A percentile compares a stretch with the other conserved stretches of the same genome.
Evolutionary conservation across 2,888 invertebrate genomes (phyloP).

Genomic region (Itoplectis maculator): DNA sequence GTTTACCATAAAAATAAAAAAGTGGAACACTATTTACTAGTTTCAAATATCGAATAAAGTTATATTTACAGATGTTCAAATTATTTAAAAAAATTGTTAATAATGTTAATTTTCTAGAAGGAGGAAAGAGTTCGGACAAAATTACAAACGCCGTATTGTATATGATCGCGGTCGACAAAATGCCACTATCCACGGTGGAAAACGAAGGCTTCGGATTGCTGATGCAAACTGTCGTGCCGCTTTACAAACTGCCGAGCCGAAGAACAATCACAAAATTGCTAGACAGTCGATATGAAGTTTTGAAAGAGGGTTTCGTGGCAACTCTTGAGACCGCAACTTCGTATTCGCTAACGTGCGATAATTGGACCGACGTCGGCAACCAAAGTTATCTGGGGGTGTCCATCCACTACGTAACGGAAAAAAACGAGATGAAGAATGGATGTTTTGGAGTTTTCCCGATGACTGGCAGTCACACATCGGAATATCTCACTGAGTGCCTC

Average conservation of each 20-base stretch:
- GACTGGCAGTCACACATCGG: constrained; percentile 64
- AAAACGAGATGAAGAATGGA: constrained; percentile 50
- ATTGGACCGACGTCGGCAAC: constrained; percentile 62
- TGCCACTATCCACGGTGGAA: constrained; percentile 65
- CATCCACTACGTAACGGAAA: constrained; percentile 61
- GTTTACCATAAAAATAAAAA: neutral
- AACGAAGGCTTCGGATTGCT: constrained; percentile 64
- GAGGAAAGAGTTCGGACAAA: constrained; percentile 53
- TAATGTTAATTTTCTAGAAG: constrained; percentile 43
- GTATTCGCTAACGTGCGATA: constrained; percentile 63
- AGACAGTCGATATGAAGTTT: constrained; percentile 51
- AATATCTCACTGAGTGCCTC: constrained; percentile 62
- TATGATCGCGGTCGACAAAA: constrained; percentile 65
- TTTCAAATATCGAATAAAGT: neutral
- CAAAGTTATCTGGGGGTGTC: constrained; percentile 66
- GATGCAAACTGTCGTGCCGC: constrained; percentile 64
- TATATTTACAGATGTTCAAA: neutral
- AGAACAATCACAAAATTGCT: constrained; percentile 61
- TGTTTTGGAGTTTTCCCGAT: constrained; percentile 65
- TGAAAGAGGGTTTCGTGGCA: constrained; percentile 47
- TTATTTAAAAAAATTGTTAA: neutral
- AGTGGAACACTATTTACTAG: neutral
- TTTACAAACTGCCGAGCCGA: constrained; percentile 61
- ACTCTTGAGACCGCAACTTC: constrained; percentile 19
- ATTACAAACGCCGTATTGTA: constrained; percentile 67